phyloP scores from a whole-genome alignment of 2,888 invertebrate genomes.

The Epinotia brunnichana region DNA sequence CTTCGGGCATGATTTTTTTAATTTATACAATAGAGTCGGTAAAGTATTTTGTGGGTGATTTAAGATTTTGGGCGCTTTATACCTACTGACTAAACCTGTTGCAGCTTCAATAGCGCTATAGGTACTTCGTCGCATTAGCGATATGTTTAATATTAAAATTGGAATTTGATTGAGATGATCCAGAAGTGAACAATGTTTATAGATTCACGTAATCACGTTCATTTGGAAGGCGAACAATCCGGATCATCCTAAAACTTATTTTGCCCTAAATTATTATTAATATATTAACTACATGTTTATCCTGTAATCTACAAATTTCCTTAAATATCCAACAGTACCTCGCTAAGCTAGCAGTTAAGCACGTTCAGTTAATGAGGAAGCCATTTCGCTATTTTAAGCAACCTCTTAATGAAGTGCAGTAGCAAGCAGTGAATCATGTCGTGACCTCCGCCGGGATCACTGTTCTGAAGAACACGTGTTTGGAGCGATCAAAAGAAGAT shows the following conservation, averaged over 20 bases:
- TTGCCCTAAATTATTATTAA: background rate
- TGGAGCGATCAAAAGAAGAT: slow-evolving; percentile 75
- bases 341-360: slow-evolving; percentile 22
- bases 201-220: too few relatives aligned
- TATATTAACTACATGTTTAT: too few relatives aligned
- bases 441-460: slow-evolving; percentile 67
- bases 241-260: background rate
- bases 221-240: too few relatives aligned
- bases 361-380: slow-evolving; percentile 27
- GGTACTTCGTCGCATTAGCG: background rate
- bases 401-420: slow-evolving; percentile 63
- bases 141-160: background rate
- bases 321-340: slow-evolving; percentile 9
- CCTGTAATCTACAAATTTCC: background rate
- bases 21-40: too few relatives aligned
- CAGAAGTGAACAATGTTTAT: too few relatives aligned
- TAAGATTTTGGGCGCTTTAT: background rate
- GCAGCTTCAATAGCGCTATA: background rate
- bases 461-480: slow-evolving; percentile 77
- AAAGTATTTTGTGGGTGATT: too few relatives aligned
- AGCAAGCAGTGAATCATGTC: slow-evolving; percentile 68
- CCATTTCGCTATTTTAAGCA: slow-evolving; percentile 42
- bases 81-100: background rate
- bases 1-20: too few relatives aligned
- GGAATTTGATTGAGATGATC: background rate